Evolutionary conservation across 2,888 invertebrate species (phyloP).

Genomic region (Polia nebulosa): DNA sequence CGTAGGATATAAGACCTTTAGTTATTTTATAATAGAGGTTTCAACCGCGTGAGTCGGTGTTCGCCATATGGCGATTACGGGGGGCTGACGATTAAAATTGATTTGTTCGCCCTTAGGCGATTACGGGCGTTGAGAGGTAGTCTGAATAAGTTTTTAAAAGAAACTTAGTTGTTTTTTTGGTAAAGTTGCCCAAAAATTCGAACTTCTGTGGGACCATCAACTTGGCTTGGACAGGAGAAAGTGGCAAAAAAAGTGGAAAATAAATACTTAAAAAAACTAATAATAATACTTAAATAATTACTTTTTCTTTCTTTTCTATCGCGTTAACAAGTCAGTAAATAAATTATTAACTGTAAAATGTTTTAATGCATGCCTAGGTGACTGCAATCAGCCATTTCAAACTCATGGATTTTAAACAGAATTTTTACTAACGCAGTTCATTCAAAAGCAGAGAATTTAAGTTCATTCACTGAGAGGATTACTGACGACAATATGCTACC

Average conservation of each 20-base stretch:
- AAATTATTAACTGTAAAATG: neutral
- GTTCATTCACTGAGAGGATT: constrained; percentile 47
- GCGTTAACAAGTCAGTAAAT: neutral
- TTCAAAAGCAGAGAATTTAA: constrained; percentile 19
- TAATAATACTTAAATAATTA: no score
- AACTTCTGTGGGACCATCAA: neutral
- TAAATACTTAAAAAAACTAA: no score
- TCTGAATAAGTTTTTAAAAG: neutral
- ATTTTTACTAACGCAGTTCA: constrained; percentile 2
- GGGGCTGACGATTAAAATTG: no score
- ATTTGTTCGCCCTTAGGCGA: no score
- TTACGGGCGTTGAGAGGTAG: no score
- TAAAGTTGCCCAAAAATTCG: neutral
- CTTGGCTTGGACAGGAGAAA: neutral
- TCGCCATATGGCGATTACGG: no score
- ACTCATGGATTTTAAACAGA: neutral
- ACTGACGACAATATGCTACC: constrained; percentile 4
- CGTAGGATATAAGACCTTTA: no score
- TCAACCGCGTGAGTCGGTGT: no score
- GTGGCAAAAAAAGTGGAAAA: no score
- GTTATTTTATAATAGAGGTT: no score
- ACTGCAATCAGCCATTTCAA: neutral
- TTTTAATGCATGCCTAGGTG: neutral
- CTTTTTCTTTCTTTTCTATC: no score
- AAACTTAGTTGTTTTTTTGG: neutral